Percentiles rank a stretch among this genome's conserved stretches.
These are phyloP conservation scores for Maniola hyperantus DNA, from an alignment of 2,888 invertebrate genomes.

Conservation along the genomic window DNA sequence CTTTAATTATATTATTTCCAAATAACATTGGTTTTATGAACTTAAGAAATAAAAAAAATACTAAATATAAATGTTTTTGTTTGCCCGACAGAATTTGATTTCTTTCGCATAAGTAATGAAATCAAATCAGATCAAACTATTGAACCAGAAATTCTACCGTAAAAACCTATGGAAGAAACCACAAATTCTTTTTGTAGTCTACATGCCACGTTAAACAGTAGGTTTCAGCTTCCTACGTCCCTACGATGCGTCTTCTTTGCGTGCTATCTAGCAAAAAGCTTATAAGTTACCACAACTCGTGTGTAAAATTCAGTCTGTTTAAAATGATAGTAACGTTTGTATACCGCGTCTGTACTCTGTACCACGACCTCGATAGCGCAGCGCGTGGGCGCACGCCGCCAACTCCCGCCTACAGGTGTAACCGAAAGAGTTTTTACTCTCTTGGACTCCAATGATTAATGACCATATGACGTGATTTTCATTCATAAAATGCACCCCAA, in stretches of 20 bases:
- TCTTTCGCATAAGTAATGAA: too few relatives aligned
- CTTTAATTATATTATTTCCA: too few relatives aligned
- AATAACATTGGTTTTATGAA: too few relatives aligned
- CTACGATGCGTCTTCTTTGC: not conserved
- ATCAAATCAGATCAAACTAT: too few relatives aligned
- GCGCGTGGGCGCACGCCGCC: constrained; percentile 71
- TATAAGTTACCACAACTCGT: not conserved
- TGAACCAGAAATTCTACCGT: too few relatives aligned
- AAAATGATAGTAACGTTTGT: constrained; percentile 23
- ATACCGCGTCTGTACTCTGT: constrained; percentile 16
- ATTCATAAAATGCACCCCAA: constrained; percentile 26
- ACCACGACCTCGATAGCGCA: constrained; percentile 52
- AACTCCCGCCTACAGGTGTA: constrained; percentile 62
- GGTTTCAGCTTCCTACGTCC: not conserved
- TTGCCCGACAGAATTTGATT: too few relatives aligned
- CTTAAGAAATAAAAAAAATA: too few relatives aligned
- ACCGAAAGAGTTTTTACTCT: constrained; percentile 31
- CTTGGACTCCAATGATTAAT: not conserved
- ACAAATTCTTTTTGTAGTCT: not conserved
- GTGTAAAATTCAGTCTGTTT: constrained; percentile 8
- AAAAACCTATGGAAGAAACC: not conserved
- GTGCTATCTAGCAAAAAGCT: not conserved
- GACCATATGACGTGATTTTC: constrained; percentile 31
- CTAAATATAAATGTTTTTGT: too few relatives aligned
- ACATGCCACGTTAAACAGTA: not conserved